Evolutionary conservation across 1,140 invertebrate genomes (phyloP), one percentile per base, ranked within the genome.

Genomic region (Phenacoccus solenopsis): DNA sequence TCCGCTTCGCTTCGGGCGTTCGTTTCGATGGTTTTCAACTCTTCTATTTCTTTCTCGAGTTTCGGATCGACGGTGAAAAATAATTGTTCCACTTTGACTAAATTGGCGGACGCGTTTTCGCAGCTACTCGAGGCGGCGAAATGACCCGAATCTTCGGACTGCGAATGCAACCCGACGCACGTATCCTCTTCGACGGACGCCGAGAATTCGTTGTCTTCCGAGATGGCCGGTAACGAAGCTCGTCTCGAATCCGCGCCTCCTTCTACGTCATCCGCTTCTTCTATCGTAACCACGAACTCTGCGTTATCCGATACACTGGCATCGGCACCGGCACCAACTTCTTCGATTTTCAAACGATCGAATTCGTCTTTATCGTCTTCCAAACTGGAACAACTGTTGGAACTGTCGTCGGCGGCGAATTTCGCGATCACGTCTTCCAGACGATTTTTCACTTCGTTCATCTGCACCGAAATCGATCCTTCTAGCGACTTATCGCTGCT

Each of bases 381-480:
- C 59, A 64, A 27, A 27, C 59, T 64, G 59, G 59, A 64, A 16
- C 59, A 64, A 24, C 25, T 64, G 25, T 64, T 22, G 59, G 22
- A 20, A 20, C 59, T 64, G 22, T 64, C 59, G 59, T 24, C 25
- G 21, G 59, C 59, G 4, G 21, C 59, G 25, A 64, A 64, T 25
- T 64, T 64, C 10, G 59, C 59, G n/a, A 72, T 72, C 10, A 73
- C 74, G 30, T 75, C 72, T 68, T 75, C 73, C 27, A 75, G 61
- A n/a, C 73, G 30, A 38, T 28, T 74, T 69, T 75, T 75, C 22
- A 75, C 68, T 25, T 75, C 74, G 67, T 74, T 71, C 72, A 75
- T 75, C 64, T 75, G 70, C 22, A 64, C 59, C 59, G 59, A 64
- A 5, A 64, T 64, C 13, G 59, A 64, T 4, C 59, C 59, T 16